Base-by-base conservation (phyloP, 2,797 vertebrate genomes). In the Chromobotia macracanthus region DNA sequence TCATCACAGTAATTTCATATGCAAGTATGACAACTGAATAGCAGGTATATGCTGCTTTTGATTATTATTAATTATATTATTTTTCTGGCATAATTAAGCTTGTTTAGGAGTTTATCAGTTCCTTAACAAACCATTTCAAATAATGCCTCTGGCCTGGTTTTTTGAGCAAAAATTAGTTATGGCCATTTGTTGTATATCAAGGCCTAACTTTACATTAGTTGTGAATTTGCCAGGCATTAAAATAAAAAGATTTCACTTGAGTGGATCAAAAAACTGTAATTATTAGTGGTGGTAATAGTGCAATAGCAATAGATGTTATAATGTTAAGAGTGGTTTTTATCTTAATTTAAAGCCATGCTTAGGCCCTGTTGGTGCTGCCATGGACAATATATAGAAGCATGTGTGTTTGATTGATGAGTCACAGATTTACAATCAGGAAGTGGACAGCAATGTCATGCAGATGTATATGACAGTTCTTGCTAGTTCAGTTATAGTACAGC, bases 311-410 rank as follows among this genome's bases (percentile, higher is more conserved):
- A 79, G 60, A 72, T 72, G 69, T 72, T 21, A 72, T 25, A 38
- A 41, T 70, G 55, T 56, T 77, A 31, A 55, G 61, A 70, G 44
- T n/a, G 61, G 44, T 77, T 77, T 28, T 38, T 70, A 46, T 35
- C 41, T 51, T 77, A 60, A 15, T 70, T 55, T 50, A 50, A 61
- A 65, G 68, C 68, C 58, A 72, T 72, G 69, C 77, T 79, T 72
- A 1, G 23, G 61, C 77, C 77, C 77, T 79, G 77, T 79, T 79
- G 77, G 77, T 79, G 77, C 69, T 72, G 69, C 68, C 69, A 21
- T 44, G 38, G 48, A 72, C 21, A 41, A 56, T 68, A 77, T 58
- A 15, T 55, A 31, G 25, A 53, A 28, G 28, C 28, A 28, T 28
- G 28, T 28, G 28, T 28, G 28, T 41, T 1, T 41, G 9, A 53